Evolutionary conservation across 2,113 vertebrate genomes (phyloP).

Genomic region (Trachemys scripta): DNA sequence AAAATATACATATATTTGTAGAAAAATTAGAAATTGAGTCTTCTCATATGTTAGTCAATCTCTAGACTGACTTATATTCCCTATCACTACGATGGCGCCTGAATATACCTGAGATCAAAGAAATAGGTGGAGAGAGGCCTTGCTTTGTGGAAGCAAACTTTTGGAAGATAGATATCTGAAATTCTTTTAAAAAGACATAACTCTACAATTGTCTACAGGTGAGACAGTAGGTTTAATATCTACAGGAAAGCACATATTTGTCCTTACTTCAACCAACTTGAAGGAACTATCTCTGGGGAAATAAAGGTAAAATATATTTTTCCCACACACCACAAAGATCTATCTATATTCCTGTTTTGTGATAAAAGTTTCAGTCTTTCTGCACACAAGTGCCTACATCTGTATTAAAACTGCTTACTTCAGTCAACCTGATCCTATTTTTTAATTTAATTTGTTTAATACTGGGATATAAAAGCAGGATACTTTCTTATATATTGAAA

Average conservation of each 20-base stretch:
- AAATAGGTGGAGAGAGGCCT: slow-evolving; percentile 22
- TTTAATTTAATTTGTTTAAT: slow-evolving; percentile 58
- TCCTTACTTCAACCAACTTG: slow-evolving; percentile 68
- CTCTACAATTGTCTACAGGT: slow-evolving; percentile 67
- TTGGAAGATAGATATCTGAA: slow-evolving; percentile 56
- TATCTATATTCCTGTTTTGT: slow-evolving; percentile 55
- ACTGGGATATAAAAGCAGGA: slow-evolving; percentile 43
- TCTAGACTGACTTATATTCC: slow-evolving; percentile 8
- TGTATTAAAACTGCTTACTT: slow-evolving; percentile 60
- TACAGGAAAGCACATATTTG: slow-evolving; percentile 71
- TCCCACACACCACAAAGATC: slow-evolving; percentile 27
- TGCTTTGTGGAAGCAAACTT: slow-evolving; percentile 37
- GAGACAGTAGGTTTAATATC: slow-evolving; percentile 67
- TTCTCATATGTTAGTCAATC: neutral
- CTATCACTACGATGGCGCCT: slow-evolving; percentile 20
- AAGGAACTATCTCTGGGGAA: slow-evolving; percentile 70
- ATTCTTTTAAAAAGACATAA: slow-evolving; percentile 65
- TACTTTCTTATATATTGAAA: slow-evolving; percentile 64
- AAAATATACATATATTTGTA: neutral
- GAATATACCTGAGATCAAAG: neutral
- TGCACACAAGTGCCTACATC: slow-evolving; percentile 51
- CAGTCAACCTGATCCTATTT: slow-evolving; percentile 55
- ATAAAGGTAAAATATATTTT: slow-evolving; percentile 54
- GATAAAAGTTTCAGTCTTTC: slow-evolving; percentile 58
- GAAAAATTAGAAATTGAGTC: slow-evolving; percentile 9